phyloP scores from a whole-genome alignment of 2,888 invertebrate species.

The Tetragonula carbonaria region DNA sequence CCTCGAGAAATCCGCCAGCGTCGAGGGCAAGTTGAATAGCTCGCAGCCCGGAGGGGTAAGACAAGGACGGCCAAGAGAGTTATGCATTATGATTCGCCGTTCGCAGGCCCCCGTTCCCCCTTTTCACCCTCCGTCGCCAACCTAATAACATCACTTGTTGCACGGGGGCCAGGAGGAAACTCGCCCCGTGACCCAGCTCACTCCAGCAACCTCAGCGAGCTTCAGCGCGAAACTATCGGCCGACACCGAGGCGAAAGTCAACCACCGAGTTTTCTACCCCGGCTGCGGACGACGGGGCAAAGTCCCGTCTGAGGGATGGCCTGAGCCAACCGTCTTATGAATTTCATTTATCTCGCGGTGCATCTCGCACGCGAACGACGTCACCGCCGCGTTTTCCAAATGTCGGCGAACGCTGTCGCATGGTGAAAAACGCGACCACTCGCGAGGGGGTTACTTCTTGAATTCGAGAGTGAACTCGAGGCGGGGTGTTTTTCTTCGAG shows the following conservation, averaged over 20 bases:
- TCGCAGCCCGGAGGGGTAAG: conserved; percentile 65
- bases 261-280: conserved; percentile 10
- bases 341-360: conserved; percentile 70
- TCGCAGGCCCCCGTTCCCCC: conserved; percentile 50
- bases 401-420: not conserved
- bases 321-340: conserved; percentile 64
- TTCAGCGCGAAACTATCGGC: conserved; percentile 69
- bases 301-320: conserved; percentile 68
- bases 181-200: conserved; percentile 56
- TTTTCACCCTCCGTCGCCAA: conserved; percentile 64
- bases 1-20: conserved; percentile 39
- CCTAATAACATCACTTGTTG: conserved; percentile 84
- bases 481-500: no score
- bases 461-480: no score
- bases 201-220: conserved; percentile 30
- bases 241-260: conserved; percentile 12
- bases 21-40: conserved; percentile 62
- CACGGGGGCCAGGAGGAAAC: conserved; percentile 62
- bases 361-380: conserved; percentile 54
- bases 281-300: conserved; percentile 48
- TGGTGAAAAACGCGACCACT: not conserved
- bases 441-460: no score
- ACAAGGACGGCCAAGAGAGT: conserved; percentile 80
- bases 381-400: not conserved
- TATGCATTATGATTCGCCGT: conserved; percentile 83